A percentile compares a stretch with the other conserved stretches of the same genome.
Evolutionary conservation across 2,888 invertebrate genomes (phyloP).

Genomic region (Sphaerophoria rueppellii): DNA sequence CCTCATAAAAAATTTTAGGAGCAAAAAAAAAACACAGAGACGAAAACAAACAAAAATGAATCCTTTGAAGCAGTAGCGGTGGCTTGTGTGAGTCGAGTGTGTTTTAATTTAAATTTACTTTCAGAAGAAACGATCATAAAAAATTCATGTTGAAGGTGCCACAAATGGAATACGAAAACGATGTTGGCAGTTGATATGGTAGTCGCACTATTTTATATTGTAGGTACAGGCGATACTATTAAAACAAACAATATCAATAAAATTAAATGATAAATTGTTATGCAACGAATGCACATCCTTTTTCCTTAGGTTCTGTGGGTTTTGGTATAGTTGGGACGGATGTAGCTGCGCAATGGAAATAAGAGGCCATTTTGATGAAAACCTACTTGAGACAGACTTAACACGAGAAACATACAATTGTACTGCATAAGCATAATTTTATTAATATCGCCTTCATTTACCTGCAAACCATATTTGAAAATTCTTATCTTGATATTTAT

Average conservation of each 20-base stretch:
- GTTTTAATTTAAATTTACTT: constrained; percentile 50
- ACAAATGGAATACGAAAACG: constrained; percentile 66
- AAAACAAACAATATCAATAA: constrained; percentile 52
- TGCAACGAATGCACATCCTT: constrained; percentile 67
- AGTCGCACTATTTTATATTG: constrained; percentile 1
- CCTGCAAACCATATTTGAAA: neutral
- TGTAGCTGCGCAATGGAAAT: neutral
- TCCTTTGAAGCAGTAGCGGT: constrained; percentile 67
- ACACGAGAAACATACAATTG: too few relatives aligned
- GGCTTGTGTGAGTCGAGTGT: constrained; percentile 12
- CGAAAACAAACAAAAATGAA: neutral
- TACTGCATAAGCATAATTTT: too few relatives aligned
- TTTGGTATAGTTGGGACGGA: constrained; percentile 6
- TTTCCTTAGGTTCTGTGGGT: neutral
- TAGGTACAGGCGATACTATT: neutral
- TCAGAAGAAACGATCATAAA: constrained; percentile 54
- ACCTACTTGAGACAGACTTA: too few relatives aligned
- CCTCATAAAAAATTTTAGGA: constrained; percentile 23
- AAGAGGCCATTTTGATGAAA: neutral
- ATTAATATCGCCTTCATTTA: neutral
- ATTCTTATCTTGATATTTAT: constrained; percentile 34
- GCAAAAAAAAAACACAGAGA: neutral
- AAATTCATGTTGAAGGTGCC: constrained; percentile 52
- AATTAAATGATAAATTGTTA: constrained; percentile 66
- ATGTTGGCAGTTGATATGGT: neutral